Evolutionary conservation across 2,797 vertebrate genomes (phyloP).

Genomic region (Squalus acanthias): DNA sequence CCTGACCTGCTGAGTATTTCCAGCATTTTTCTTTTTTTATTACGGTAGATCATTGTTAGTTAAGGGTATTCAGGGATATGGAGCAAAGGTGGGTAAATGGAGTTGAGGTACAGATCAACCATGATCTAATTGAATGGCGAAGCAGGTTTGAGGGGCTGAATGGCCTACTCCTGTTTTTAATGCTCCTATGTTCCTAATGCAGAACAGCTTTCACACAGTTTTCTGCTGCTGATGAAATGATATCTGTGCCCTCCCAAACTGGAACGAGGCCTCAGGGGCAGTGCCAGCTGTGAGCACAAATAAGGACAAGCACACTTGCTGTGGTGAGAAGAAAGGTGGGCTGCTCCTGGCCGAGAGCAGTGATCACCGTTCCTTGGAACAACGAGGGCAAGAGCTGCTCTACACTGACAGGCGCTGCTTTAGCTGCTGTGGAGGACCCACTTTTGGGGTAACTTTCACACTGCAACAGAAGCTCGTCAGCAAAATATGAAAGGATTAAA

Average conservation of each 20-base stretch:
- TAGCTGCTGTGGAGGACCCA: too few relatives aligned
- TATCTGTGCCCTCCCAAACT: neutral
- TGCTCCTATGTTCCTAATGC: neutral
- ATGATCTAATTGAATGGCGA: neutral
- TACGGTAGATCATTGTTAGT: neutral
- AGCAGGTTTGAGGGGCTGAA: neutral
- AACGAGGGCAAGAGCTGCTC: neutral
- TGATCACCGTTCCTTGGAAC: neutral
- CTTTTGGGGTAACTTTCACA: neutral
- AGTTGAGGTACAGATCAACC: neutral
- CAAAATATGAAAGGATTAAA: conserved; percentile 2
- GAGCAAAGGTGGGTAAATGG: neutral
- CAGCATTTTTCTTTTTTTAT: too few relatives aligned
- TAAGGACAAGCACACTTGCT: neutral
- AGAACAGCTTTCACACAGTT: neutral
- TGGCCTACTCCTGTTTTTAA: neutral
- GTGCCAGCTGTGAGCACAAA: neutral
- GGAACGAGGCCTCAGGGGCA: neutral
- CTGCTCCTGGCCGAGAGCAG: neutral
- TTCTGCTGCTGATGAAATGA: neutral
- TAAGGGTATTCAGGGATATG: neutral
- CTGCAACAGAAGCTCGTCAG: neutral
- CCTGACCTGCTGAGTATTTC: too few relatives aligned
- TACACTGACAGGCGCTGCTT: neutral
- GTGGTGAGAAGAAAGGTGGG: neutral